Percentiles rank a stretch among this genome's conserved stretches.
Conservation (phyloP, 2,113 vertebrate species). For the Sigmodon hispidus region DNA sequence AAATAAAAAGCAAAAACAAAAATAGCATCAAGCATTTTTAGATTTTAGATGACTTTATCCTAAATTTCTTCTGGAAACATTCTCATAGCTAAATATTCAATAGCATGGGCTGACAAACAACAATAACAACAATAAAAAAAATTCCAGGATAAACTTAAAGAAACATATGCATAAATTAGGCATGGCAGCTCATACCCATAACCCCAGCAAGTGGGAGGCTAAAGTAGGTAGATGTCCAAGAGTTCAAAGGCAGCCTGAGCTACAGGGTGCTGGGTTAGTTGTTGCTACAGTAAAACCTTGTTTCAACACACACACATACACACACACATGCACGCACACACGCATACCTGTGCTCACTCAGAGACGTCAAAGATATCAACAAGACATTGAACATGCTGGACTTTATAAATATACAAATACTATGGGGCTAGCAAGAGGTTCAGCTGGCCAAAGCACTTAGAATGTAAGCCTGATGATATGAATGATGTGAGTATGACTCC, state of each 20-base stretch:
- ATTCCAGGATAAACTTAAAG: background rate
- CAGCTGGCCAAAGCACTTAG: background rate
- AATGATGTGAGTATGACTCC: background rate
- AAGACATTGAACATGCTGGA: constrained; percentile 11
- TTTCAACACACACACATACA: background rate
- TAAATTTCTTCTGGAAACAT: constrained; percentile 23
- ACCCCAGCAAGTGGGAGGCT: background rate
- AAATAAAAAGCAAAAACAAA: constrained; percentile 22
- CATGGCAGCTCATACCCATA: background rate
- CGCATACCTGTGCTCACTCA: background rate
- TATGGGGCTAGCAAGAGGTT: background rate
- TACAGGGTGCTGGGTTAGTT: background rate
- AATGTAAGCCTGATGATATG: background rate
- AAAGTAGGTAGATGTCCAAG: background rate
- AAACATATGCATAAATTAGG: background rate
- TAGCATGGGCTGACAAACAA: background rate
- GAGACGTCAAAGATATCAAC: background rate
- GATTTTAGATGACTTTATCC: background rate
- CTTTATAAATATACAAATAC: background rate
- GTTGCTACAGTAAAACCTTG: background rate
- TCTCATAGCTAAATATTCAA: constrained; percentile 19
- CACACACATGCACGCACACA: background rate
- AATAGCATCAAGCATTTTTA: background rate
- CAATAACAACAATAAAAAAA: background rate
- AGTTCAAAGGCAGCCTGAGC: background rate